A percentile compares a stretch with the other conserved stretches of the same genome.
phyloP scores from a whole-genome alignment of 2,113 vertebrate species.

The Brachionichthys hirsutus region DNA sequence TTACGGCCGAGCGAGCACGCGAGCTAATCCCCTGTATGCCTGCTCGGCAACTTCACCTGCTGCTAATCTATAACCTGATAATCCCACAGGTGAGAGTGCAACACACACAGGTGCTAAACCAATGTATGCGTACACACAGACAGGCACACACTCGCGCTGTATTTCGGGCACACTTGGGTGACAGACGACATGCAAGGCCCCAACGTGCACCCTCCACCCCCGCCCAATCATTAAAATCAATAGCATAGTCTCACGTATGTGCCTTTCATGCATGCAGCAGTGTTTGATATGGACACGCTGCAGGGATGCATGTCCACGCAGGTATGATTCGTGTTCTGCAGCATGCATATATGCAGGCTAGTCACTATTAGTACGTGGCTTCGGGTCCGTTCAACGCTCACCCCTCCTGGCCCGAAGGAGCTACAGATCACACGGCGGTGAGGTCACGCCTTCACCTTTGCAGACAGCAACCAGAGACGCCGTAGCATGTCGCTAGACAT shows the following conservation, averaged over 20 bases:
- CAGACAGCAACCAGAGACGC: constrained; percentile 31
- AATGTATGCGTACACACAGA: constrained; percentile 17
- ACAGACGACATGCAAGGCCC: constrained; percentile 33
- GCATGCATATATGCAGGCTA: constrained; percentile 38
- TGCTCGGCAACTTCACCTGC: constrained; percentile 77
- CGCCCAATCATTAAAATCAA: background rate
- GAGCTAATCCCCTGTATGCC: constrained; percentile 75
- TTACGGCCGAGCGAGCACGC: constrained; percentile 54
- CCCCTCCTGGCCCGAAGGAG: constrained; percentile 68
- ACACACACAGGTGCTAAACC: constrained; percentile 19
- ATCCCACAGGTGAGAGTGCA: constrained; percentile 61
- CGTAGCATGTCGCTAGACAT: constrained; percentile 6
- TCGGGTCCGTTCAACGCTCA: constrained; percentile 41
- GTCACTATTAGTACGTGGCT: background rate
- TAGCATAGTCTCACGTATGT: background rate
- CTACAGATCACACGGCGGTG: constrained; percentile 52
- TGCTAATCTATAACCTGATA: constrained; percentile 70
- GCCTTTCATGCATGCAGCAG: constrained; percentile 43
- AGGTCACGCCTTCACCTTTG: constrained; percentile 28
- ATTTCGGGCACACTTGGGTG: background rate
- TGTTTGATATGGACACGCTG: constrained; percentile 47
- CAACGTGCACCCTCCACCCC: constrained; percentile 41
- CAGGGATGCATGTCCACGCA: constrained; percentile 39
- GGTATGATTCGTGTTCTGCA: constrained; percentile 28
- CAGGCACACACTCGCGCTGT: constrained; percentile 2